Evolutionary conservation across 1,140 invertebrate species (phyloP), one percentile per base, ranked within the genome.

Genomic region (Aethina tumida): DNA sequence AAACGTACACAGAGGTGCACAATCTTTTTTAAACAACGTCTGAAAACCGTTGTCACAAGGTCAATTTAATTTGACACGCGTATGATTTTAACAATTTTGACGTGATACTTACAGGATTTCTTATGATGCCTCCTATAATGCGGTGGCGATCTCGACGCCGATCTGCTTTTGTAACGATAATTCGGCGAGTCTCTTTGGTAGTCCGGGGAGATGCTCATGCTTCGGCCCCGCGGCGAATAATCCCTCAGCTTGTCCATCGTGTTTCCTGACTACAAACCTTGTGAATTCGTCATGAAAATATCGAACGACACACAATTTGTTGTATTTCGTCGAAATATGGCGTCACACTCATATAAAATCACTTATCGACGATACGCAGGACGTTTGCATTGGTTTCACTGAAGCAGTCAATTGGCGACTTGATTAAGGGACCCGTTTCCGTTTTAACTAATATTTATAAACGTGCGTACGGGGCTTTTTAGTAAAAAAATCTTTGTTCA

Each of bases 121-220:
- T 41, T 49, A 37, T 50, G 49, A 29, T 58, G 56, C 25, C 52
- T 49, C 39, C 50, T 50, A 15, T 54, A 47, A 41, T 45, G 45
- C n/a, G n/a, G n/a, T 12, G 56, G 56, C 3, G 56, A 58, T 37
- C 44, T 47, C 8, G 54, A 56, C 12, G 40, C 37, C 22, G 56
- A 58, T 33, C 52, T 31, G 38, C 43, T 55, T 41, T 32, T 45
- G 16, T 45, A 35, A n/a, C 43, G 40, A 24, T 52, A 49, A 39
- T 52, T 39, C 3, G 47, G 48, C 4, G 52, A 54, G 33, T 32
- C 35, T 34, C 44, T 39, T 12, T 36, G 37, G 20, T 41, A 38
- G 25, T 56, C 55, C 9, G 55, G 55, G 13, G 55, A 56, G 34
- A 53, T 55, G 18, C 50, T 53, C 55, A 56, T 56, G 36, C 44